Evolutionary conservation across 2,113 vertebrate species (phyloP).

Genomic region (Neotragus pygmaeus): DNA sequence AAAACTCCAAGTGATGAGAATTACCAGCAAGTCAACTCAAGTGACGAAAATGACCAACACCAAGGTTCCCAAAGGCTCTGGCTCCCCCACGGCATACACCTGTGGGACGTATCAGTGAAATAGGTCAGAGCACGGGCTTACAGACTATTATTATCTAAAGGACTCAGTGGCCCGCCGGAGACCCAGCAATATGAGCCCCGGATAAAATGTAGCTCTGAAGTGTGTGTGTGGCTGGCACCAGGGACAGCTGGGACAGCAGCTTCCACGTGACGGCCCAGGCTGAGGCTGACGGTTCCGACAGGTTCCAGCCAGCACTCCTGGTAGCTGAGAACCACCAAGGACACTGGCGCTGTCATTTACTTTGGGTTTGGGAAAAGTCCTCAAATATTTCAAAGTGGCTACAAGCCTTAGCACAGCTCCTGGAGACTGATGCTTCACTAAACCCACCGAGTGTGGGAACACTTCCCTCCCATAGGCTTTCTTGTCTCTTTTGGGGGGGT

Average conservation of each 20-base stretch:
- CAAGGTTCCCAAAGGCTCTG: neutral
- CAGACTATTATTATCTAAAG: neutral
- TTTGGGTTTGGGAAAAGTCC: neutral
- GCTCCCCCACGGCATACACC: neutral
- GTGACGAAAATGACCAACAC: neutral
- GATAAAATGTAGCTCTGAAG: slow-evolving; percentile 5
- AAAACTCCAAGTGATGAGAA: neutral
- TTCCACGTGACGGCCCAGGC: neutral
- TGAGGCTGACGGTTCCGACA: neutral
- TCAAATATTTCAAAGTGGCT: slow-evolving; percentile 4
- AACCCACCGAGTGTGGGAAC: neutral
- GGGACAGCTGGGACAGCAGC: neutral
- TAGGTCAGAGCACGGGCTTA: slow-evolving; percentile 23
- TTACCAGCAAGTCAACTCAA: neutral
- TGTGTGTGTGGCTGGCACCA: neutral
- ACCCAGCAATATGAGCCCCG: slow-evolving; percentile 41
- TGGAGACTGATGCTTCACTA: neutral
- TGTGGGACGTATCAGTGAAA: neutral
- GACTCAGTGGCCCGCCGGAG: neutral
- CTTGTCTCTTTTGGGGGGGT: accelerated
- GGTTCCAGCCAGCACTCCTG: neutral
- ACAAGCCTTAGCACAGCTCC: neutral
- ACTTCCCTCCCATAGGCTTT: neutral
- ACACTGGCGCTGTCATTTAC: neutral
- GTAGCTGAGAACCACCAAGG: neutral